phyloP scores from a whole-genome alignment of 2,888 invertebrate species.

The Apoda limacodes region DNA sequence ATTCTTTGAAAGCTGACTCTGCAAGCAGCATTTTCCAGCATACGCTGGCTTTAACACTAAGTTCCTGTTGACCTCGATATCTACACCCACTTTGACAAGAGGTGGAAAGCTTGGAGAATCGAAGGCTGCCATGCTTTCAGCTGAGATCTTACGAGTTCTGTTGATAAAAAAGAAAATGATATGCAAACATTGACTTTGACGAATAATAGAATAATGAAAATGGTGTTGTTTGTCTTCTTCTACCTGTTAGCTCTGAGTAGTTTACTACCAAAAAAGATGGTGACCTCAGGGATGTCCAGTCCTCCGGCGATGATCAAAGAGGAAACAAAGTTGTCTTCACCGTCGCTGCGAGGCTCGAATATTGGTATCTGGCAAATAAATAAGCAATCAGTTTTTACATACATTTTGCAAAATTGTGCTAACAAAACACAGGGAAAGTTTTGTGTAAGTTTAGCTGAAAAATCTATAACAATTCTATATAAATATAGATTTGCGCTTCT shows the following conservation, averaged over 20 bases:
- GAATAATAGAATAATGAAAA: no score
- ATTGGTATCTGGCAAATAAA: slow-evolving; percentile 86
- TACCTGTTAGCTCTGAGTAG: slow-evolving; percentile 87
- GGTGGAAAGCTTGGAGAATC: slow-evolving; percentile 88
- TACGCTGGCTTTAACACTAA: slow-evolving; percentile 52
- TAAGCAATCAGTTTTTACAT: no score
- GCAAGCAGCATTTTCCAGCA: slow-evolving; percentile 75
- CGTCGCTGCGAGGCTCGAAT: slow-evolving; percentile 94
- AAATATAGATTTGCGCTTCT: no score
- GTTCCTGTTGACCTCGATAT: slow-evolving; percentile 73
- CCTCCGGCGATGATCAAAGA: slow-evolving; percentile 91
- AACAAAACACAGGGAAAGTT: no score
- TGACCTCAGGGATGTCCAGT: slow-evolving; percentile 92
- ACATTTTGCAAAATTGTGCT: no score
- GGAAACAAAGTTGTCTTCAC: slow-evolving; percentile 91
- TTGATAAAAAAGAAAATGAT: slow-evolving; percentile 5
- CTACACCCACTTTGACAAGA: slow-evolving; percentile 84
- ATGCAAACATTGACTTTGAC: no score
- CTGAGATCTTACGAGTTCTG: slow-evolving; percentile 81
- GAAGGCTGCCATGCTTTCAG: slow-evolving; percentile 82
- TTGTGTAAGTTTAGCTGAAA: no score
- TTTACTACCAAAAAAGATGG: slow-evolving; percentile 89
- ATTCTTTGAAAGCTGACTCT: slow-evolving; percentile 81
- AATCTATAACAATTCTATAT: no score
- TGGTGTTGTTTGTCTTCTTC: no score